Evolutionary conservation across 2,888 invertebrate species (phyloP).

Genomic region (Drosophila glabriapex): DNA sequence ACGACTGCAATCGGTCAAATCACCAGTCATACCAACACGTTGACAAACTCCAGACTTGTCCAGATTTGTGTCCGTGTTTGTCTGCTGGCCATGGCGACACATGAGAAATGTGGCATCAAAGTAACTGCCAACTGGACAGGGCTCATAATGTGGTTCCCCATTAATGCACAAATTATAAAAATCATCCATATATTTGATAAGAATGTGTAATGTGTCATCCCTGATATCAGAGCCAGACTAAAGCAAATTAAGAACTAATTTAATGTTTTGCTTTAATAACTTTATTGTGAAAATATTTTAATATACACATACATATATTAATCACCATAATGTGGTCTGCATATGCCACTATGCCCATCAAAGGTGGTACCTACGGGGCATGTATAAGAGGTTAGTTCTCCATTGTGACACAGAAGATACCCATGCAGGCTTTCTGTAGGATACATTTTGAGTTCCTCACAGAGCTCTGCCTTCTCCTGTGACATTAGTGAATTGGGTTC

Average conservation of each 20-base stretch:
- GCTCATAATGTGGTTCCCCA: background rate
- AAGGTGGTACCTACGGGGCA: slow-evolving; percentile 19
- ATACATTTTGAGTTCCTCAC: slow-evolving; percentile 20
- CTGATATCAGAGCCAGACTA: background rate
- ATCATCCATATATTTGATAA: background rate
- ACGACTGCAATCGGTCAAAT: slow-evolving; percentile 74
- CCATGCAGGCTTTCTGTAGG: slow-evolving; percentile 1
- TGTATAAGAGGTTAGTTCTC: slow-evolving; percentile 3
- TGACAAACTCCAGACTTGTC: slow-evolving; percentile 24
- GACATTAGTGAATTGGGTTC: background rate
- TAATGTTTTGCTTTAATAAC: background rate
- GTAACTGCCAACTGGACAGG: slow-evolving; percentile 54
- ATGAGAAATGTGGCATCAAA: slow-evolving; percentile 38
- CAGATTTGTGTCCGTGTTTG: background rate
- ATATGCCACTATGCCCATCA: background rate
- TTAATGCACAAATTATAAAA: slow-evolving; percentile 2
- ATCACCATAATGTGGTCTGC: background rate
- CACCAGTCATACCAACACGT: slow-evolving; percentile 66
- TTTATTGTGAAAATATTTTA: background rate
- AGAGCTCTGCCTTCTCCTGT: background rate
- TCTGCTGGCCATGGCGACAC: slow-evolving; percentile 44
- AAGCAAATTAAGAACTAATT: background rate
- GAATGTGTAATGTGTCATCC: background rate
- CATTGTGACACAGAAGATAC: slow-evolving; percentile 36
- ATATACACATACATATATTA: background rate